Percentiles rank a stretch among this genome's conserved stretches.
These are phyloP conservation scores for Eucidaris tribuloides DNA, from an alignment of 35 echinoderm and acorn worm species.

Conservation along the genomic window DNA sequence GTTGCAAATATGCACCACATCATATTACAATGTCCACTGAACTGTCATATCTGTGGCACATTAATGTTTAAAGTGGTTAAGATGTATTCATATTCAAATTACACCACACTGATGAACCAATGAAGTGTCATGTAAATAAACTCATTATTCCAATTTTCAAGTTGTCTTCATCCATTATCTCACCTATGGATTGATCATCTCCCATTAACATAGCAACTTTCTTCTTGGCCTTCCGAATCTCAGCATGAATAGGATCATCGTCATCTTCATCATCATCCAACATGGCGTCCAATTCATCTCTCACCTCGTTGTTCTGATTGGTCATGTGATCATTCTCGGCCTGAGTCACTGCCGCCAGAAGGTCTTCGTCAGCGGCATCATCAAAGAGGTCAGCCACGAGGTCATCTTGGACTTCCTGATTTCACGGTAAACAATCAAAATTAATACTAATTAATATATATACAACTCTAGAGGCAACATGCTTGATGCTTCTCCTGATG, in stretches of 20 bases:
- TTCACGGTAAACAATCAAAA: too few species aligned
- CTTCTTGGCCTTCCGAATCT: constrained; percentile 32
- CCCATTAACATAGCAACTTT: constrained; percentile 22
- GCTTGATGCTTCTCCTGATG: too few species aligned
- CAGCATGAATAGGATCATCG: constrained; percentile 50
- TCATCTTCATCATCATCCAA: constrained; percentile 51
- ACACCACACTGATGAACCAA: too few species aligned
- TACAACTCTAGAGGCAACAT: too few species aligned
- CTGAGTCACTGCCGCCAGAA: constrained; percentile 73
- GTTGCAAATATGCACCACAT: too few species aligned
- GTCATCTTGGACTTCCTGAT: constrained; percentile 6
- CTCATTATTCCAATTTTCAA: too few species aligned
- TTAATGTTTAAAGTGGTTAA: too few species aligned
- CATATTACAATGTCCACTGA: too few species aligned
- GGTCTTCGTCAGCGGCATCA: constrained; percentile 83
- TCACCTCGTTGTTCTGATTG: background rate
- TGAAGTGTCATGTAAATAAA: too few species aligned
- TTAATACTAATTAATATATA: too few species aligned
- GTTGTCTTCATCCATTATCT: background rate
- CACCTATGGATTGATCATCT: constrained; percentile 61
- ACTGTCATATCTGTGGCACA: too few species aligned
- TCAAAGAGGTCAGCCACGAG: constrained; percentile 76
- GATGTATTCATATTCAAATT: too few species aligned
- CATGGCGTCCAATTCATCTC: constrained; percentile 3
- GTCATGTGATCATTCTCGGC: constrained; percentile 21